These are phyloP conservation scores for Enteromius thamalakanensis DNA, from an alignment of 2,797 vertebrate genomes.

Conservation along the genomic window DNA sequence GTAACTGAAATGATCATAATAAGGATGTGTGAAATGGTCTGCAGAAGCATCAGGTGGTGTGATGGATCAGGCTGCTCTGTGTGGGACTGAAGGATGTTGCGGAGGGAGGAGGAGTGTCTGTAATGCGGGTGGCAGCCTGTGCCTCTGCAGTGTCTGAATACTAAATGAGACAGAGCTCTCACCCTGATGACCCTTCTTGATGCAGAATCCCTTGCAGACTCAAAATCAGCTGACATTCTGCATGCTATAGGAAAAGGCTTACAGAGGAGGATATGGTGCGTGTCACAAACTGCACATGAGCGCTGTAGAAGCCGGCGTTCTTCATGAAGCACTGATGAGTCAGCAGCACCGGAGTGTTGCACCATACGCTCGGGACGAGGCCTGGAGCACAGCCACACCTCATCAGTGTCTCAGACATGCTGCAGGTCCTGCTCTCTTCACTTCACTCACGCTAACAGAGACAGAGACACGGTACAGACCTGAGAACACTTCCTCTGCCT, in stretches of 20 bases:
- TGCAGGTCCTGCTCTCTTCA: conserved; percentile 15
- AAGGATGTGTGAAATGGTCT: background rate
- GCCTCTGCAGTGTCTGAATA: conserved; percentile 72
- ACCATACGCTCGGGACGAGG: conserved; percentile 5
- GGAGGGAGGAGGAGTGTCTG: conserved; percentile 34
- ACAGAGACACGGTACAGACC: background rate
- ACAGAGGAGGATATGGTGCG: background rate
- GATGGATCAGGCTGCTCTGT: background rate
- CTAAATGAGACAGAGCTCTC: conserved; percentile 63
- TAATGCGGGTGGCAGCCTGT: conserved; percentile 66
- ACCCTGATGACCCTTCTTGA: conserved; percentile 23
- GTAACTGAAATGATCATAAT: background rate
- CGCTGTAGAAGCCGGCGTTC: background rate
- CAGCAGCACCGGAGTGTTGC: conserved; percentile 35
- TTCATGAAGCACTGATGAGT: conserved; percentile 37
- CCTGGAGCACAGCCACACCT: conserved; percentile 27
- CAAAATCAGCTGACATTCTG: background rate
- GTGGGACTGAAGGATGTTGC: conserved; percentile 64
- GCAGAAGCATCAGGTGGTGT: too few relatives aligned
- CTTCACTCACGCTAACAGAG: background rate
- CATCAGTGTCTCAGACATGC: background rate
- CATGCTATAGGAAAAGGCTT: background rate
- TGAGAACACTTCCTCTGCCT: conserved; percentile 22
- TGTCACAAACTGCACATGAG: conserved; percentile 15
- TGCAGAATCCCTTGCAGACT: conserved; percentile 12